Conservation (phyloP, 1,140 invertebrate species). For the Melitaea cinxia region DNA sequence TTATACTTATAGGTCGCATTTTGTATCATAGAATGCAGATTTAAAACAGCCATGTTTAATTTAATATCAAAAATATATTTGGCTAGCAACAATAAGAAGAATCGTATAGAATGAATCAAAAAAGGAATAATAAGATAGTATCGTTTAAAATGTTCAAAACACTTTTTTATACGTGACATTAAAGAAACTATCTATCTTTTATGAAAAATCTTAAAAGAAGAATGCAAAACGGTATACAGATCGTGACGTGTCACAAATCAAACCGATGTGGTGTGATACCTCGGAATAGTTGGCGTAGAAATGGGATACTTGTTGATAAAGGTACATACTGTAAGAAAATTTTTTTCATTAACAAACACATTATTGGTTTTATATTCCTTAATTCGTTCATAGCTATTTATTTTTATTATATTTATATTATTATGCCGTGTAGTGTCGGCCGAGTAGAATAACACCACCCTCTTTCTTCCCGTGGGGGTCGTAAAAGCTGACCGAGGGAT, state of each 20-base stretch:
- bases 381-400: no score
- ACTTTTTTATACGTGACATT: slow-evolving; percentile 8
- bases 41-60: no score
- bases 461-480: no score
- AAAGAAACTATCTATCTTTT: slow-evolving; percentile 9
- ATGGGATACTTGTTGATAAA: background rate
- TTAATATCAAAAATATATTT: no score
- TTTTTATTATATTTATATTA: no score
- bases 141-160: slow-evolving; percentile 2
- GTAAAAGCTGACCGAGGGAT: no score
- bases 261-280: slow-evolving; percentile 27
- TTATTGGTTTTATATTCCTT: no score
- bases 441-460: no score
- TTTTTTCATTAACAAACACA: no score
- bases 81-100: background rate
- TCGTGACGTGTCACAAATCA: slow-evolving; percentile 39
- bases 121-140: background rate
- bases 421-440: no score
- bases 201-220: slow-evolving; percentile 28
- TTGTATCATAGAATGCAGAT: no score
- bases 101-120: background rate
- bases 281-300: slow-evolving; percentile 6
- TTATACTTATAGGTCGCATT: background rate
- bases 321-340: no score
- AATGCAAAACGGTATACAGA: slow-evolving; percentile 38